A percentile compares a stretch with the other conserved stretches of the same genome.
Evolutionary conservation across 1,140 invertebrate species (phyloP).

Genomic region (Macrocentrus cingulum): DNA sequence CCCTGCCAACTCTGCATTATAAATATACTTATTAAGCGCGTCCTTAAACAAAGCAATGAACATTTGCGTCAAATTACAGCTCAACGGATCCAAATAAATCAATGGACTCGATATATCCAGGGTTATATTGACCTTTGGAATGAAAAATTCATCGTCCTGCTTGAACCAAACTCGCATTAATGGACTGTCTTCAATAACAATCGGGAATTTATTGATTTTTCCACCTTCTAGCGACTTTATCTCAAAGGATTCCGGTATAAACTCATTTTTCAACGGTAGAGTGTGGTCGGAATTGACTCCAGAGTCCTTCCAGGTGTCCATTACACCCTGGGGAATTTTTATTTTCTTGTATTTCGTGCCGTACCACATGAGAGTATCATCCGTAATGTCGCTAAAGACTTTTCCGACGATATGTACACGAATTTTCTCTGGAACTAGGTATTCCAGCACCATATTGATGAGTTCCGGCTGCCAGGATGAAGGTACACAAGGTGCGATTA

Average conservation of each 20-base stretch:
- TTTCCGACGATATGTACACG: conserved; percentile 74
- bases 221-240: conserved; percentile 71
- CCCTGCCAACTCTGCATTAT: conserved; percentile 88
- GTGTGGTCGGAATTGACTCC: conserved; percentile 67
- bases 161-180: conserved; percentile 89
- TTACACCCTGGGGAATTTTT: conserved; percentile 65
- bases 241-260: conserved; percentile 85
- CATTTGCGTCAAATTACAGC: conserved; percentile 80
- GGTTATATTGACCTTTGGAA: conserved; percentile 84
- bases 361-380: conserved; percentile 83
- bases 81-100: conserved; percentile 82
- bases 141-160: conserved; percentile 87
- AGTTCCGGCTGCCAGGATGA: conserved; percentile 86
- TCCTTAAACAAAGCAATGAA: conserved; percentile 84
- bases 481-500: conserved; percentile 75
- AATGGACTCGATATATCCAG: conserved; percentile 85
- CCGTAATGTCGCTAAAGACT: conserved; percentile 66
- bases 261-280: conserved; percentile 85
- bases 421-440: conserved; percentile 80
- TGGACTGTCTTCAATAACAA: conserved; percentile 77
- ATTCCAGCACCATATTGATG: conserved; percentile 71
- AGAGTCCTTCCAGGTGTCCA: conserved; percentile 73
- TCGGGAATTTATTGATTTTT: conserved; percentile 73
- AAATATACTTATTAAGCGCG: conserved; percentile 88
- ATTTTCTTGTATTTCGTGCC: conserved; percentile 83